Evolutionary conservation across 2,113 vertebrate species (phyloP).

Genomic region (Hystrix cristata): DNA sequence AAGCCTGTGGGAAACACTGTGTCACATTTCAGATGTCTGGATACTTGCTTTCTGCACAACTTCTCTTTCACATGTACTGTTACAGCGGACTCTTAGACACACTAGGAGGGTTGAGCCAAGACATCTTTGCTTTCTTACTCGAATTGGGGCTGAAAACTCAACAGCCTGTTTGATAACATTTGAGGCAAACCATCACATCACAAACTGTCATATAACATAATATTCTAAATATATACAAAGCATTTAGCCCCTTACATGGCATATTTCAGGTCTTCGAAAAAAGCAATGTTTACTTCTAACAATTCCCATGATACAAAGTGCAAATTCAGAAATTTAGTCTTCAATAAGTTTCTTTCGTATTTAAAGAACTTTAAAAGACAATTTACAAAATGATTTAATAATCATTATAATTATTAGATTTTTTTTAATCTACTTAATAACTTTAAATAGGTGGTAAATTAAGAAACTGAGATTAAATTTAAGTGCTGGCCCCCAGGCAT

Average conservation of each 20-base stretch:
- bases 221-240: background rate
- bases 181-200: background rate
- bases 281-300: background rate
- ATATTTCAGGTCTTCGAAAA: conserved; percentile 17
- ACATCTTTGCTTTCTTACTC: background rate
- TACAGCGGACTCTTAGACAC: background rate
- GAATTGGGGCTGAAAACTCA: background rate
- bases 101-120: background rate
- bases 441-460: background rate
- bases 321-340: background rate
- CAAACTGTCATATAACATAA: background rate
- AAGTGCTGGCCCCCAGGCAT: background rate
- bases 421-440: background rate
- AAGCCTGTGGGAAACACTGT: background rate
- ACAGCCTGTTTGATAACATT: background rate
- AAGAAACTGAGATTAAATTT: background rate
- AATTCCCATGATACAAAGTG: background rate
- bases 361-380: background rate
- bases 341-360: background rate
- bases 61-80: background rate
- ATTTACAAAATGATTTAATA: background rate
- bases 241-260: background rate
- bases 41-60: background rate
- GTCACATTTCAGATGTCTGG: background rate
- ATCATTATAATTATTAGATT: background rate